Evolutionary conservation across 2,797 vertebrate species (phyloP).

Genomic region (Manis crassicaudata): DNA sequence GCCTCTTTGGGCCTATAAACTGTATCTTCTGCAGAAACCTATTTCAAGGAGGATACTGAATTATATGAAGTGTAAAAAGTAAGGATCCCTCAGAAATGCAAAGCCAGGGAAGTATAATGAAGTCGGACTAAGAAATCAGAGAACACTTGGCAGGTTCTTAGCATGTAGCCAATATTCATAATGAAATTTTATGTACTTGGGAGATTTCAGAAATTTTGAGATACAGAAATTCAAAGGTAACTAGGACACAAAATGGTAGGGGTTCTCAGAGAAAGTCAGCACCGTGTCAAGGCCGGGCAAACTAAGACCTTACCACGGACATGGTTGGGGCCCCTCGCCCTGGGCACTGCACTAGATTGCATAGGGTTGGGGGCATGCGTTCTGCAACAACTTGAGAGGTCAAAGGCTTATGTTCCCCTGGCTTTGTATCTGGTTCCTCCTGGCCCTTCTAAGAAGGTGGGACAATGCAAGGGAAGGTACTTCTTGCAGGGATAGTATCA

Average conservation of each 20-base stretch:
- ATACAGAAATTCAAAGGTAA: not conserved
- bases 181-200: not conserved
- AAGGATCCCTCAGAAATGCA: conserved; percentile 13
- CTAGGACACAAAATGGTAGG: not conserved
- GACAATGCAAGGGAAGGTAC: not conserved
- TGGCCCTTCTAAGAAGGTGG: not conserved
- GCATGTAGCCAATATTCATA: not conserved
- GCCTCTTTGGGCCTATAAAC: not conserved
- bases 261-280: not conserved
- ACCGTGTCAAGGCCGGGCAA: not conserved
- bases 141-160: conserved; percentile 10
- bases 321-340: not conserved
- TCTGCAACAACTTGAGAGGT: not conserved
- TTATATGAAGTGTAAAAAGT: conserved; percentile 8
- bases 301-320: not conserved
- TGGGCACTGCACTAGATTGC: not conserved
- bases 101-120: conserved; percentile 9
- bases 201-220: not conserved
- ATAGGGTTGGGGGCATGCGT: not conserved
- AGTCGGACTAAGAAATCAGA: conserved; percentile 41
- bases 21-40: not conserved
- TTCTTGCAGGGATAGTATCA: not conserved
- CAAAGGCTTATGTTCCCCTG: not conserved
- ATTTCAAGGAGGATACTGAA: not conserved
- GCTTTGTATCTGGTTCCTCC: not conserved